Evolutionary conservation across 2,888 invertebrate genomes (phyloP).

Genomic region (Buathra laborator): DNA sequence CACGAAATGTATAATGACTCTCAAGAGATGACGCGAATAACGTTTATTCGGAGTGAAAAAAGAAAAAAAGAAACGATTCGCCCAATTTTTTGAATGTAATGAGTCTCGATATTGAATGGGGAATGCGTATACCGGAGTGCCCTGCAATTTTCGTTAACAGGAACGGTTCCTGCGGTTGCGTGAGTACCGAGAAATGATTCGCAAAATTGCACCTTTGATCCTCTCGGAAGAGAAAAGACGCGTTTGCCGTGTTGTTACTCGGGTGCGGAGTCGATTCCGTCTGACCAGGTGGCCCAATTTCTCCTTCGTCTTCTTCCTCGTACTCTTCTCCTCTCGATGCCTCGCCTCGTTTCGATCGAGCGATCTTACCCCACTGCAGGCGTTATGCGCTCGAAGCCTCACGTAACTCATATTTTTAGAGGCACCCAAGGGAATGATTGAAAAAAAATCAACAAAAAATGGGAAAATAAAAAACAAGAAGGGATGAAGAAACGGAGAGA

Average conservation of each 20-base stretch:
- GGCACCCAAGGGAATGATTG: not conserved
- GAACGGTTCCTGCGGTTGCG: not conserved
- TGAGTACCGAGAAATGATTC: slow-evolving; percentile 24
- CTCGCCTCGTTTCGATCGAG: slow-evolving; percentile 26
- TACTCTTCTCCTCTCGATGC: slow-evolving; percentile 23
- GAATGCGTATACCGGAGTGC: not conserved
- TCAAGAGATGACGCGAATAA: not conserved
- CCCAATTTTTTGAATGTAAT: slow-evolving; percentile 11
- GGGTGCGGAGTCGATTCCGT: slow-evolving; percentile 57
- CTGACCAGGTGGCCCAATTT: slow-evolving; percentile 71
- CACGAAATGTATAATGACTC: not conserved
- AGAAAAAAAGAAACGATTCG: not conserved
- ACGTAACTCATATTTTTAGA: slow-evolving; percentile 47
- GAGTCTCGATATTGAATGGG: slow-evolving; percentile 13
- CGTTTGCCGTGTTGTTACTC: not conserved
- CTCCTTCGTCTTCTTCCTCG: slow-evolving; percentile 54
- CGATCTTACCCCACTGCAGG: slow-evolving; percentile 19
- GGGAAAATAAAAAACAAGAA: not conserved
- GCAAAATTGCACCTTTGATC: slow-evolving; percentile 45
- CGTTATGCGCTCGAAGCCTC: slow-evolving; percentile 7
- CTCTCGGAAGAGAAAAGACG: slow-evolving; percentile 40
- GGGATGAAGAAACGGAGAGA: not conserved
- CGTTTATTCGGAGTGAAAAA: not conserved
- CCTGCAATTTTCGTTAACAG: slow-evolving; percentile 15
- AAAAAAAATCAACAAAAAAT: slow-evolving; percentile 14